Evolutionary conservation across 1,140 invertebrate genomes (phyloP), one percentile per base, ranked within the genome.

Genomic region (Brachionus manjavacas): DNA sequence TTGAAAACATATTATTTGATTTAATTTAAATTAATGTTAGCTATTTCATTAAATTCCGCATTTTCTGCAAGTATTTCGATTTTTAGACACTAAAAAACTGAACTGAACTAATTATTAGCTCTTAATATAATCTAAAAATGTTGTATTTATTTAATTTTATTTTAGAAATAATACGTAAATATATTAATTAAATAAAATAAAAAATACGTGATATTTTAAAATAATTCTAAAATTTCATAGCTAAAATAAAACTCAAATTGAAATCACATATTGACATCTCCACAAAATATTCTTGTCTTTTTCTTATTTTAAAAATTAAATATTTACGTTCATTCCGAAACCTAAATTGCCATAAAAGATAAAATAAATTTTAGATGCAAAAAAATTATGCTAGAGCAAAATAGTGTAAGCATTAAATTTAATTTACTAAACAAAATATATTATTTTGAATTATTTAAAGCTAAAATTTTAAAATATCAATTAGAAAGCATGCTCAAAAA

Each of bases 401-500:
- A 68, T n/a, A 28, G 31, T 31, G 39, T 39, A 68, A 68, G 66
- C 23, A 68, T 25, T 60, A 60, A 8, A 60, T 60, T 52, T 52
- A 52, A 52, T 52, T 60, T 20, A 0, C n/a, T 20, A 78, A 78
- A 78, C 3, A 49, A 78, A 78, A 9, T 4, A 41, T 49, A n/a
- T 46, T 46, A 46, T 60, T 20, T 60, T 60, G 4, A 20, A 60
- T 60, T 60, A 60, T 23, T 60, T 23, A 20, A 60, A 60, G 20
- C 52, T 60, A 20, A 23, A 60, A 20, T 8, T 60, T 60, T 9
- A 20, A 60, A 20, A 6, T 41, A 60, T 3, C 7, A 2, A 60
- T n/a, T n/a, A n/a, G n/a, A 23, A 4, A 68, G 64, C 20, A 81
- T 81, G 79, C 28, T 81, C 4, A 81, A 81, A 81, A 68, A 60